Percentiles rank a stretch among this genome's conserved stretches.
Conservation (phyloP, 2,888 invertebrate genomes). For the Amphipoea oculea region DNA sequence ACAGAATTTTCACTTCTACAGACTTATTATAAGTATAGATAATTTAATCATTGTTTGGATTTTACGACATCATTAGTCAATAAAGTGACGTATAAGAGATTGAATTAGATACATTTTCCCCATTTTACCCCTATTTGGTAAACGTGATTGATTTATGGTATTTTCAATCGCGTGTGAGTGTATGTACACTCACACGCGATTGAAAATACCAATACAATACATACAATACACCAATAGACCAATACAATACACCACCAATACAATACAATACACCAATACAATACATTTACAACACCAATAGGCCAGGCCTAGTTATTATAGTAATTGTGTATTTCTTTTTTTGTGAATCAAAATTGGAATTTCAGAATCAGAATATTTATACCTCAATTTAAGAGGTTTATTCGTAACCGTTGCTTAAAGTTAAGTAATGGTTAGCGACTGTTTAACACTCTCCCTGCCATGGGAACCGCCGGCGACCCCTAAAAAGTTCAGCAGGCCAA, state of each 20-base stretch:
- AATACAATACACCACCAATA: no score
- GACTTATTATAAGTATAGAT: no score
- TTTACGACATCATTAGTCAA: background rate
- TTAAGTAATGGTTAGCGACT: background rate
- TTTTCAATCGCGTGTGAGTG: background rate
- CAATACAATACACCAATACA: no score
- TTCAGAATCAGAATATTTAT: background rate
- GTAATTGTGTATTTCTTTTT: background rate
- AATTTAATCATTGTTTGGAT: background rate
- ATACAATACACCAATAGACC: no score
- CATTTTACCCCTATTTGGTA: background rate
- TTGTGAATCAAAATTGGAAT: background rate
- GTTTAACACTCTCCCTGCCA: background rate
- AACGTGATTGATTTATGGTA: background rate
- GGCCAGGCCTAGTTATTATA: background rate
- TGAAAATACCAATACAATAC: no score
- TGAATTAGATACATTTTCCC: background rate
- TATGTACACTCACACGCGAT: no score
- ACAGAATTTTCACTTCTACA: no score
- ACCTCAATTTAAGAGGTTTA: background rate
- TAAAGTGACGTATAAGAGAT: background rate
- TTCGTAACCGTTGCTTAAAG: no score
- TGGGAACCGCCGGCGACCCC: no score
- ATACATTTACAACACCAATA: background rate
- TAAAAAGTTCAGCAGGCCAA: no score